Conservation (phyloP, 2,888 invertebrate species). For the Arrhopalites spinosus region DNA sequence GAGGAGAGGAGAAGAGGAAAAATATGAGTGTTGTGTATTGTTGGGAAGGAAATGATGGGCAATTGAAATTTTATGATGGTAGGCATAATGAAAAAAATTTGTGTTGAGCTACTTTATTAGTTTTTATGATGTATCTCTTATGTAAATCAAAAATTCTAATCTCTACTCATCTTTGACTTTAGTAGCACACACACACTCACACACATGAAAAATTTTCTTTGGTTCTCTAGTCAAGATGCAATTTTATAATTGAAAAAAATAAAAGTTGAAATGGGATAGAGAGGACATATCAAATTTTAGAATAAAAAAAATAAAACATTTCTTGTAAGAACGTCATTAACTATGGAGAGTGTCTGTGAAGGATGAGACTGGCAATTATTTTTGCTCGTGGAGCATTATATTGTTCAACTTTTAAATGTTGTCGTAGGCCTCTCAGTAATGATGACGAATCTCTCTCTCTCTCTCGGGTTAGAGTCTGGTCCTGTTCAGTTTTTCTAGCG, state of each 20-base stretch:
- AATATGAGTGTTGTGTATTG: too few species aligned
- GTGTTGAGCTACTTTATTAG: constrained; percentile 20
- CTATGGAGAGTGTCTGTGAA: too few species aligned
- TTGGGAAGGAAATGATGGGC: constrained; percentile 2
- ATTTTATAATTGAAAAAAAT: not conserved
- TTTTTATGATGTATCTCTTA: constrained; percentile 16
- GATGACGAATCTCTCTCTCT: too few species aligned
- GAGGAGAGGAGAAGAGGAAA: too few species aligned
- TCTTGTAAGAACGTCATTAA: too few species aligned
- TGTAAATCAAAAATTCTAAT: constrained; percentile 15
- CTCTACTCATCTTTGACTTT: not conserved
- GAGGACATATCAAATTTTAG: not conserved
- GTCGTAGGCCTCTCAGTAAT: too few species aligned
- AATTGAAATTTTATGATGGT: constrained; percentile 26
- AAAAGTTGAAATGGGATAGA: not conserved
- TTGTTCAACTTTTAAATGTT: too few species aligned
- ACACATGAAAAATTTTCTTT: too few species aligned
- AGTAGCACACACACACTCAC: too few species aligned
- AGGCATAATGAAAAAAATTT: constrained; percentile 12
- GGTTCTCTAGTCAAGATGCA: not conserved
- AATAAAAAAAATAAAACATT: not conserved
- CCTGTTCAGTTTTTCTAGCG: too few species aligned
- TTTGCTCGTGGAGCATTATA: not conserved
- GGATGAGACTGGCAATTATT: too few species aligned
- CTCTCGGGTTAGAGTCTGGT: not conserved